phyloP scores from a whole-genome alignment of 2,797 vertebrate genomes.

The Spondyliosoma cantharus region DNA sequence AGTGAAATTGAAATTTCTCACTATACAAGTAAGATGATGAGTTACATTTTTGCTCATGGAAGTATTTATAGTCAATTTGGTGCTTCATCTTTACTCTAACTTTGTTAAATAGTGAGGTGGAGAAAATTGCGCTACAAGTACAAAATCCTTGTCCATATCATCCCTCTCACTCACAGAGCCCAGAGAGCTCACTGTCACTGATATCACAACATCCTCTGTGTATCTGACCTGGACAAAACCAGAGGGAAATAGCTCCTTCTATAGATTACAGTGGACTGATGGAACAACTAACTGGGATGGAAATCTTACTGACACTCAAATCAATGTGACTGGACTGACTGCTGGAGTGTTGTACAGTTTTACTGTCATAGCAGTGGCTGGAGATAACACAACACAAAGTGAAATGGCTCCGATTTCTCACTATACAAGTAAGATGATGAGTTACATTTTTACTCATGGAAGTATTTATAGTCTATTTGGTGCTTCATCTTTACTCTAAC shows the following conservation, averaged over 20 bases:
- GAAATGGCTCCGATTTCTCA: not conserved
- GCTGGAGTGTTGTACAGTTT: constrained; percentile 10
- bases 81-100: too few relatives aligned
- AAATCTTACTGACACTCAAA: not conserved
- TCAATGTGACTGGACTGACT: constrained; percentile 22
- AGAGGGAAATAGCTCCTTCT: constrained; percentile 37
- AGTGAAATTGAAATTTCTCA: not conserved
- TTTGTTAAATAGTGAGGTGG: too few relatives aligned
- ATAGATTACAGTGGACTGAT: constrained; percentile 41
- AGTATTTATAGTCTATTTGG: not conserved
- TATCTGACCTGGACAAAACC: constrained; percentile 53
- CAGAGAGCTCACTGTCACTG: not conserved
- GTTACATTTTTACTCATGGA: not conserved
- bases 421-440: constrained; percentile 54
- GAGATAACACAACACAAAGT: not conserved
- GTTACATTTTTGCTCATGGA: not conserved
- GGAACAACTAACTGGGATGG: fast-evolving
- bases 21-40: constrained; percentile 44
- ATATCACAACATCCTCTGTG: constrained; percentile 43
- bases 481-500: too few relatives aligned
- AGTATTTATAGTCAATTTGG: too few relatives aligned
- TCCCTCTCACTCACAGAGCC: constrained; percentile 45
- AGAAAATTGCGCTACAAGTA: too few relatives aligned
- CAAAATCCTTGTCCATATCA: too few relatives aligned
- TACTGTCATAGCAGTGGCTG: constrained; percentile 20